Evolutionary conservation across 2,888 invertebrate genomes (phyloP).

Genomic region (Branchipolynoe longqiensis): DNA sequence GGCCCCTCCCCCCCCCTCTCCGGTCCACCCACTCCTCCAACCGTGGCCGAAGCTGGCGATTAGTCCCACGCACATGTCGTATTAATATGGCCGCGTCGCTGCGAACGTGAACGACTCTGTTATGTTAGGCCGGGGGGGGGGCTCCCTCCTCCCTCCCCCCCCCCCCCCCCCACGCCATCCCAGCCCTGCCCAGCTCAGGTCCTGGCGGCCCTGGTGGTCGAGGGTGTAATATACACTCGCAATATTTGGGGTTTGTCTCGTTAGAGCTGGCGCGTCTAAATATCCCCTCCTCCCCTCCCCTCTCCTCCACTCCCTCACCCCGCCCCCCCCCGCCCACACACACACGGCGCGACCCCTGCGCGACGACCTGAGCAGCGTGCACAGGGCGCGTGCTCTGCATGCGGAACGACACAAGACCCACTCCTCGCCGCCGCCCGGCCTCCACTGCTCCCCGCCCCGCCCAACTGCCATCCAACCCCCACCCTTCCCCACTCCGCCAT

Average conservation of each 20-base stretch:
- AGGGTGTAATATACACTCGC: conserved; percentile 28
- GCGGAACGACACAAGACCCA: no score
- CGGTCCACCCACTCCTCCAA: not conserved
- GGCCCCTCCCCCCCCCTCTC: not conserved
- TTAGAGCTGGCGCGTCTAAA: no score
- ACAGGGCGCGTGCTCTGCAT: no score
- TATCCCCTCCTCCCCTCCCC: no score
- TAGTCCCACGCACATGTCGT: conserved; percentile 25
- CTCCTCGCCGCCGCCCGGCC: no score
- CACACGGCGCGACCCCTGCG: no score
- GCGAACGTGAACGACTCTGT: conserved; percentile 29
- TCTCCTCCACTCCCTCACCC: no score
- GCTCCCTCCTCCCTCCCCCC: not conserved
- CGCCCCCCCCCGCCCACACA: no score
- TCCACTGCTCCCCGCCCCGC: no score
- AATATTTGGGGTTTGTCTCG: conserved; percentile 47
- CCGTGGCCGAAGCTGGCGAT: conserved; percentile 7
- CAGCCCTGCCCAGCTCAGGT: not conserved
- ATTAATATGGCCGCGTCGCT: not conserved
- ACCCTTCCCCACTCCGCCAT: no score
- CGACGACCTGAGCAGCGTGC: no score
- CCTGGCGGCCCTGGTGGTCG: not conserved
- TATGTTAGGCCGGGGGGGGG: not conserved
- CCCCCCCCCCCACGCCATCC: not conserved
- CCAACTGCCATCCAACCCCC: no score